Percentiles rank a stretch among this genome's conserved stretches.
phyloP scores from a whole-genome alignment of 2,888 invertebrate genomes.

The Cenopis cana region DNA sequence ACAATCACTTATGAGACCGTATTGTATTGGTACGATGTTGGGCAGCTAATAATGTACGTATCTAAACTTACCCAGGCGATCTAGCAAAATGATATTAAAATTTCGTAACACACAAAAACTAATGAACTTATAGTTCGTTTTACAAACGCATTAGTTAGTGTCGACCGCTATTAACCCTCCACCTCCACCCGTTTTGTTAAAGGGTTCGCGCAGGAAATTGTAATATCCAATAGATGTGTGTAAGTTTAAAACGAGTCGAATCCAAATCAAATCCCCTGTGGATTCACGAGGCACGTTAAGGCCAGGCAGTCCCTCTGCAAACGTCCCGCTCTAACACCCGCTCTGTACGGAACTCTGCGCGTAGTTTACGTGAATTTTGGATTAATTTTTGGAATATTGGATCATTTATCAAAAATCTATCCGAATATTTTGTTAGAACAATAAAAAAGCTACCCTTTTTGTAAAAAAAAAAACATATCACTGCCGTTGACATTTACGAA shows the following conservation, averaged over 20 bases:
- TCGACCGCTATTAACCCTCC: slow-evolving; percentile 40
- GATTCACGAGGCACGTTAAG: slow-evolving; percentile 60
- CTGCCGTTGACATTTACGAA: too few species aligned
- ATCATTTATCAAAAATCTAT: too few species aligned
- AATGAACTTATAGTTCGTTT: slow-evolving; percentile 22
- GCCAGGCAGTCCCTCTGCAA: too few species aligned
- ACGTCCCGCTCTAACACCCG: too few species aligned
- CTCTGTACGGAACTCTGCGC: too few species aligned
- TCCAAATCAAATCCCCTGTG: slow-evolving; percentile 59
- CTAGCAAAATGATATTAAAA: slow-evolving; percentile 8
- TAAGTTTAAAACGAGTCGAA: slow-evolving; percentile 55
- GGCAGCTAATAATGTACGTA: not conserved
- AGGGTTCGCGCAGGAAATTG: slow-evolving; percentile 32
- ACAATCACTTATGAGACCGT: slow-evolving; percentile 36
- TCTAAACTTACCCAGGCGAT: not conserved
- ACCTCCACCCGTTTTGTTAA: slow-evolving; percentile 19
- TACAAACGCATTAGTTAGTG: slow-evolving; percentile 29
- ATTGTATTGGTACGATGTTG: not conserved
- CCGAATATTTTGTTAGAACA: too few species aligned
- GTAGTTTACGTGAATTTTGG: too few species aligned
- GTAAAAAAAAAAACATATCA: too few species aligned
- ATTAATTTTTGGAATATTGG: too few species aligned
- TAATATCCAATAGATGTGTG: slow-evolving; percentile 45
- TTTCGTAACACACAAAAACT: not conserved
- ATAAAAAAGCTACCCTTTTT: too few species aligned